phyloP scores from a whole-genome alignment of 2,113 vertebrate genomes.

The Miniopterus natalensis region DNA sequence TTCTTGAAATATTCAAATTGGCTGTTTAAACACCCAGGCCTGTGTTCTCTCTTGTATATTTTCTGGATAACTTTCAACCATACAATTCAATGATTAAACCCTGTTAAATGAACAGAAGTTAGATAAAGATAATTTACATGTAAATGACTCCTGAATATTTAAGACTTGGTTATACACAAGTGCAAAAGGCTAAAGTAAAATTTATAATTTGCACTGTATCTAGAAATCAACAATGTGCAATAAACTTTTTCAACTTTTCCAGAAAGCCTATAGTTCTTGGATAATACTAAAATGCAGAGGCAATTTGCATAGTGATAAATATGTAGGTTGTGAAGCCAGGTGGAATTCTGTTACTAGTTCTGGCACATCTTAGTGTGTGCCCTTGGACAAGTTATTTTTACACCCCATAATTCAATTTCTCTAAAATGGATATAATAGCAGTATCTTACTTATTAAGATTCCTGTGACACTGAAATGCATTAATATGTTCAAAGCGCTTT shows the following conservation, averaged over 20 bases:
- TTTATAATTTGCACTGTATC: background rate
- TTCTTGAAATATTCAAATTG: slow-evolving; percentile 9
- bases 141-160: slow-evolving; percentile 52
- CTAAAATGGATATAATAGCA: background rate
- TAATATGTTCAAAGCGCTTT: background rate
- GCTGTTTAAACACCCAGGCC: background rate
- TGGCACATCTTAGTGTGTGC: background rate
- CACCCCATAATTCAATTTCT: background rate
- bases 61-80: slow-evolving; percentile 35
- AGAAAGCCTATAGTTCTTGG: background rate
- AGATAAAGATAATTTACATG: slow-evolving; percentile 43
- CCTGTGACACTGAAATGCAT: slow-evolving; percentile 14
- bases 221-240: background rate
- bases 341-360: background rate
- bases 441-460: background rate
- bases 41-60: slow-evolving; percentile 19
- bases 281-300: background rate
- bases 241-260: background rate
- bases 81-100: background rate
- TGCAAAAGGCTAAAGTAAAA: slow-evolving; percentile 11
- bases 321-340: background rate
- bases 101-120: slow-evolving; percentile 8
- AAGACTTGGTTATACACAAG: background rate
- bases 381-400: background rate
- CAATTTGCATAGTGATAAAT: background rate